Base-by-base conservation (phyloP, 64 coral and sea anemone species). In the Stylophora pistillata region DNA sequence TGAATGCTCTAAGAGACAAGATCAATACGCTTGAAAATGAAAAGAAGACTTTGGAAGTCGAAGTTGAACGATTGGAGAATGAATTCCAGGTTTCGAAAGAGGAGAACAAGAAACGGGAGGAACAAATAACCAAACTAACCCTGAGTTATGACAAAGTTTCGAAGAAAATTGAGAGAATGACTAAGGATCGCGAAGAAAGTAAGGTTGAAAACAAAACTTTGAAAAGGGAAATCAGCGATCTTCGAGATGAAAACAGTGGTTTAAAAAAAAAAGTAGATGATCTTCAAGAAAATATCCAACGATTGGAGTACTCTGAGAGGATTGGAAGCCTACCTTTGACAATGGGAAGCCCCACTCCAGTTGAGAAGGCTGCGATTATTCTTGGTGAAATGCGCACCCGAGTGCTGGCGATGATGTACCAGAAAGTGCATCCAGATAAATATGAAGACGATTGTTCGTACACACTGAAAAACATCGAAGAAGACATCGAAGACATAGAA, bases 361-460 rank as follows among this genome's bases (percentile, higher is more conserved):
- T 59, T 23, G 77, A 79, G 23, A 13, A 0, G 2, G 2, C 27
- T 13, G 12, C 21, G 20, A 0, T 79, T 1, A 3, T 57, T 16
- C 15, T 79, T n/a, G 77, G 77, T 31, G 54, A 79, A 28, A 5
- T 79, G 55, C 58, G 77, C 28, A 30, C 55, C 26, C 77, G 13
- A 79, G 31, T 79, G 31, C 77, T 59, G 25, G 56, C 56, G n/a
- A 79, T 79, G 77, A 79, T 79, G 77, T 79, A 79, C 77, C 27
- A 79, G 77, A 25, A 57, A 26, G 77, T 79, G 31, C 77, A 29
- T n/a, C 77, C 77, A 55, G 60, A 60, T 31, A 18, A 7, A 16
- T 79, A 59, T 16, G 20, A 61, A 1, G 55, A 58, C 1, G n/a
- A 56, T 59, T 59, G 10, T 55, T 26, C 55, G 30, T 79, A 79